Evolutionary conservation across 2,113 vertebrate genomes (phyloP).

Genomic region (Anser brachyrhynchus): DNA sequence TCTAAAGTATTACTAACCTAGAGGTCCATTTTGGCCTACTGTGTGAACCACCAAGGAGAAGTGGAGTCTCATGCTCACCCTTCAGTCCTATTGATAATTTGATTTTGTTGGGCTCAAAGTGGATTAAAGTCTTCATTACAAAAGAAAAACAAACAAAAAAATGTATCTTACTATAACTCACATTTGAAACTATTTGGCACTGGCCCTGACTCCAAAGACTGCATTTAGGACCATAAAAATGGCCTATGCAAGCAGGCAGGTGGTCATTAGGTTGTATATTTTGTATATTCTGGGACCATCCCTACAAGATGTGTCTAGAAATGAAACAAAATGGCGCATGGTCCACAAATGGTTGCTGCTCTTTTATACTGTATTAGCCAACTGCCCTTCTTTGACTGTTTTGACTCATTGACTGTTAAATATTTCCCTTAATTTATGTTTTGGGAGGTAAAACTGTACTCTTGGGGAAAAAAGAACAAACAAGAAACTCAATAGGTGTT

Average conservation of each 20-base stretch:
- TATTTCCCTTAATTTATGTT: conserved; percentile 74
- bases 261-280: conserved; percentile 83
- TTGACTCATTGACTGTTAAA: conserved; percentile 84
- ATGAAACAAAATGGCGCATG: conserved; percentile 68
- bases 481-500: conserved; percentile 68
- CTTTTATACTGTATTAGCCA: conserved; percentile 75
- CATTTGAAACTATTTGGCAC: conserved; percentile 77
- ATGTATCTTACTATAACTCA: conserved; percentile 50
- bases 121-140: conserved; percentile 60
- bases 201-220: conserved; percentile 84
- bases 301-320: conserved; percentile 76
- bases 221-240: conserved; percentile 78
- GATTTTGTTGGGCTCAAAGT: conserved; percentile 62
- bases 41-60: conserved; percentile 61
- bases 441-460: conserved; percentile 77
- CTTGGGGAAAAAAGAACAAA: conserved; percentile 57
- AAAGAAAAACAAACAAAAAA: conserved; percentile 36
- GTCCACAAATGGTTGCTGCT: conserved; percentile 78
- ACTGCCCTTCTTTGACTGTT: conserved; percentile 80
- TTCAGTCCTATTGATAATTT: conserved; percentile 61
- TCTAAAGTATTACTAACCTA: conserved; percentile 45
- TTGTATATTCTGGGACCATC: conserved; percentile 83
- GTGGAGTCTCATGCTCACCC: conserved; percentile 64
- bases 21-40: conserved; percentile 58
- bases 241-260: conserved; percentile 79